Conservation (phyloP, 1,140 invertebrate genomes). For the Trinorchestia longiramus region DNA sequence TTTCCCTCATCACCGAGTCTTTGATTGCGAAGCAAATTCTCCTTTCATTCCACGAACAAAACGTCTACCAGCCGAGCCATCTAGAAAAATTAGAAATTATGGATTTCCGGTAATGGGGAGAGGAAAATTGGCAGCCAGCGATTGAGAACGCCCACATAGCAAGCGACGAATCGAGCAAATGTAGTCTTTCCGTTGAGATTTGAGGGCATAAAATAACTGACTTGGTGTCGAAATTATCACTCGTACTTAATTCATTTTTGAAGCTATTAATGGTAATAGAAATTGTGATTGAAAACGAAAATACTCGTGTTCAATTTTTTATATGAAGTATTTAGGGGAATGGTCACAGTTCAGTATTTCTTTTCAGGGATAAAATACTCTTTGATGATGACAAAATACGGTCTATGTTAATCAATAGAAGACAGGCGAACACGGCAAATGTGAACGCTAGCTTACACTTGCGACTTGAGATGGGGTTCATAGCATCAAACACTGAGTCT, state of each 20-base stretch:
- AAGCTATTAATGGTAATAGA: no score
- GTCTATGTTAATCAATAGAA: no score
- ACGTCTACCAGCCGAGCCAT: not conserved
- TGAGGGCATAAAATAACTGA: not conserved
- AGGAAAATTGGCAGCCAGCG: not conserved
- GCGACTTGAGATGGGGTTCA: no score
- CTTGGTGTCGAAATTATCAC: not conserved
- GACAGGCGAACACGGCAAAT: no score
- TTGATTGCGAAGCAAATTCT: not conserved
- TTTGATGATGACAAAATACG: no score
- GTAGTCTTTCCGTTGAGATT: not conserved
- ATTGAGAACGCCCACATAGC: not conserved
- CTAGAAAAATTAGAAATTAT: not conserved
- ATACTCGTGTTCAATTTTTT: no score
- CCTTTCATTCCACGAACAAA: not conserved
- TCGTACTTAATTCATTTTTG: not conserved
- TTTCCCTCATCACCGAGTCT: not conserved
- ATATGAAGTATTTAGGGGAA: no score
- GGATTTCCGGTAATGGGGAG: not conserved
- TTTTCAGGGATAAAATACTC: no score
- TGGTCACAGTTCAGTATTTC: no score
- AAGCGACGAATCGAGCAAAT: not conserved
- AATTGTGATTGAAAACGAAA: no score
- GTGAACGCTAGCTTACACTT: no score
- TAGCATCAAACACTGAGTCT: no score